Evolutionary conservation across 2,113 vertebrate genomes (phyloP), one percentile per base, ranked within the genome.

Genomic region (Caranx melampygus): DNA sequence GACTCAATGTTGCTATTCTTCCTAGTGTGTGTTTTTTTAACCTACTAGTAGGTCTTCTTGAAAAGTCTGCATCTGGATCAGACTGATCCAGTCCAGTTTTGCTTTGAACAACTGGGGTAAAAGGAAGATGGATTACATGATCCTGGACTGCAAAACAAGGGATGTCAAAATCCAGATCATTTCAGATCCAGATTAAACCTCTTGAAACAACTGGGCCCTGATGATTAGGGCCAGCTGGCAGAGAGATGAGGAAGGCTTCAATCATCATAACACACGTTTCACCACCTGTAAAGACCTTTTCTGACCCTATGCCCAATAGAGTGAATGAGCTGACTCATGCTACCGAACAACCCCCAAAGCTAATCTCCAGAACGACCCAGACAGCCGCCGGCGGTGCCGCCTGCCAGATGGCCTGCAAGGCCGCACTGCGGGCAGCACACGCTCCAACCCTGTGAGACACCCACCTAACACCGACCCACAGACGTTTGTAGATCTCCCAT

Each of bases 271-370:
- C 51, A 7, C 0, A 21, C 5, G 21, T 57, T 57, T 57, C 26
- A 31, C 54, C 14, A 3, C 13, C 52, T 11, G n/a, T 15, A 31
- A 21, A 13, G 13, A 11, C 21, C 54, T 31, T 21, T 2, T 26
- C 10, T 26, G 21, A 2, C 10, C 10, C 4, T 12, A n/a, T 3
- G 2, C 20, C 59, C 9, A 37, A 6, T 10, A 34, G 3, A 63
- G 61, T 42, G 2, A 42, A 44, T 65, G 21, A 15, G 72, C 75
- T 79, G 71, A 64, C 51, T 84, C 75, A 83, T 18, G 14, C 75
- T 70, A 37, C 42, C 3, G 15, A 16, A 51, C 54, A 10, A 14
- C 58, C 45, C 44, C 54, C 63, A 57, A 7, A 75, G 12, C 1
- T 40, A 45, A 40, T 37, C 45, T 49, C 58, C 51, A 62, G 34